phyloP scores from a whole-genome alignment of 1,140 invertebrate genomes.

The Drosophila lini region DNA sequence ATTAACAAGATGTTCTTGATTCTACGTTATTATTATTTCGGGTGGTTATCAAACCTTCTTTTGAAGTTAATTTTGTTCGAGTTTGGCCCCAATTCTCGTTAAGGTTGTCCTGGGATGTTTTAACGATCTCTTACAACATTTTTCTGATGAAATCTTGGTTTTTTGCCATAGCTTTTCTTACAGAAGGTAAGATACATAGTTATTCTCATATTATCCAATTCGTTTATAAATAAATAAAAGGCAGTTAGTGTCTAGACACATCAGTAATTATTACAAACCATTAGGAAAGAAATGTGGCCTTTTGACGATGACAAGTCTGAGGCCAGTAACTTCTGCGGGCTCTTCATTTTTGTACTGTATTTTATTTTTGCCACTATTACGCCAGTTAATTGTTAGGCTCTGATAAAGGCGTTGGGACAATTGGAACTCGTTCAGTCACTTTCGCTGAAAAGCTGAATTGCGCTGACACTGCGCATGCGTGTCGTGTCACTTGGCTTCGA shows the following conservation, averaged over 20 bases:
- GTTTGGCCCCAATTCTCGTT: no score
- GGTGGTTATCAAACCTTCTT: no score
- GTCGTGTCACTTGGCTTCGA: slow-evolving; percentile 4
- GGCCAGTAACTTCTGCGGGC: slow-evolving; percentile 42
- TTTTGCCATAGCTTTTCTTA: neutral
- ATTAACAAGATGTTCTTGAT: no score
- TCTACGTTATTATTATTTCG: no score
- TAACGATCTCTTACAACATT: no score
- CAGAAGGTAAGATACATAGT: neutral
- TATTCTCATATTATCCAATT: neutral
- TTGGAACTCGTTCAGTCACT: slow-evolving; percentile 81
- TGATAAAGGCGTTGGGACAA: slow-evolving; percentile 68
- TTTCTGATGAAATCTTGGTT: neutral
- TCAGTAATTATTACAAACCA: neutral
- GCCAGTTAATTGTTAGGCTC: slow-evolving; percentile 59
- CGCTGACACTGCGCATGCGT: slow-evolving; percentile 59
- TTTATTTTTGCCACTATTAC: slow-evolving; percentile 65
- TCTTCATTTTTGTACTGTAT: slow-evolving; percentile 27
- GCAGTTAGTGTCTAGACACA: slow-evolving; percentile 3
- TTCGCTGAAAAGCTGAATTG: slow-evolving; percentile 72
- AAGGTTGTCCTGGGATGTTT: no score
- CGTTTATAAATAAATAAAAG: neutral
- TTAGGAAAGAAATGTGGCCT: slow-evolving; percentile 18
- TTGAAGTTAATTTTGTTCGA: no score
- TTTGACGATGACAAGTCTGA: neutral